These are phyloP conservation scores for Proterorhinus semilunaris DNA, from an alignment of 2,113 vertebrate species.

Conservation along the genomic window DNA sequence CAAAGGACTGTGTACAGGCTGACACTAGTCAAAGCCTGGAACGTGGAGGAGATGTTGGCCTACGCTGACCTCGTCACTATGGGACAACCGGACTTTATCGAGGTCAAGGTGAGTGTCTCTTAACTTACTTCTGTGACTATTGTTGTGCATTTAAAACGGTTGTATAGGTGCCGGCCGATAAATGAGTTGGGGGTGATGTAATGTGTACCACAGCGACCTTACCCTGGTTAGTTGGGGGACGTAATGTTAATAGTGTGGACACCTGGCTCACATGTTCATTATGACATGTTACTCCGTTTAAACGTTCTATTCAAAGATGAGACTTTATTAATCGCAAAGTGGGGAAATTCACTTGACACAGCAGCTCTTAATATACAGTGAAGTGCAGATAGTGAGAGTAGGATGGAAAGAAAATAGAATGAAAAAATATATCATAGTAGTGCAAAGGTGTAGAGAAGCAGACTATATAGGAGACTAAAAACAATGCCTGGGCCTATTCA, in stretches of 20 bases:
- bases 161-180: not conserved
- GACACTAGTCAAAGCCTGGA: constrained; percentile 95
- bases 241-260: constrained; percentile 30
- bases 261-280: constrained; percentile 16
- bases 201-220: constrained; percentile 8
- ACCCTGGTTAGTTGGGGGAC: constrained; percentile 16
- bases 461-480: too few relatives aligned
- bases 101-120: constrained; percentile 86
- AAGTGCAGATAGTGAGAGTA: too few relatives aligned
- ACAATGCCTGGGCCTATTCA: too few relatives aligned
- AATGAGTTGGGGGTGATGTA: not conserved
- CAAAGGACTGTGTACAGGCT: constrained; percentile 92
- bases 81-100: constrained; percentile 90
- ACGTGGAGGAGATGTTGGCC: constrained; percentile 89
- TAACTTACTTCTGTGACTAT: not conserved
- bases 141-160: not conserved
- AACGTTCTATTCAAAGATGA: not conserved
- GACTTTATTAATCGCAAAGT: too few relatives aligned
- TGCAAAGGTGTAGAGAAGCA: too few relatives aligned
- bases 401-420: too few relatives aligned
- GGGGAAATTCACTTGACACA: too few relatives aligned
- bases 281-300: not conserved
- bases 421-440: too few relatives aligned
- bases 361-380: too few relatives aligned
- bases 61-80: constrained; percentile 87